Evolutionary conservation across 35 echinoderm and acorn worm genomes (phyloP), one percentile per base, ranked within the genome.

Genomic region (Apostichopus californicus): DNA sequence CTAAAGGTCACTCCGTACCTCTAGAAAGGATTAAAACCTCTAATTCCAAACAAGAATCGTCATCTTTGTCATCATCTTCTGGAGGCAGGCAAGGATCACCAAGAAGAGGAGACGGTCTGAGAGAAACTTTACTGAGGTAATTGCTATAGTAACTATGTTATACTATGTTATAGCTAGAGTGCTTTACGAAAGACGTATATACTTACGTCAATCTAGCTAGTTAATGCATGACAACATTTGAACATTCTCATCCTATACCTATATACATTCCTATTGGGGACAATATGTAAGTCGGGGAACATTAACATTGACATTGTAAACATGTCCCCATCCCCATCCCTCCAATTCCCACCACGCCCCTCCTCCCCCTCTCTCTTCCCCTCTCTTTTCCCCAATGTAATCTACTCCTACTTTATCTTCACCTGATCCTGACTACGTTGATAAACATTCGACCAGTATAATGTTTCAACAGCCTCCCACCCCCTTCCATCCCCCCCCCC

Each of bases 71-170:
- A 24, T 5, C 66, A 15, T 68, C n/a, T 9, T 71, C 86, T 8
- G 59, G 80, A 15, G 64, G 58, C 22, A 64, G 17, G 21, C 11
- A 68, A 18, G 64, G 80, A 55, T 23, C 86, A 18, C 77, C 68
- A 73, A 90, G 77, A n/a, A 90, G 88, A 52, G 88, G 66, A 54
- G 88, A 90, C 55, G 83, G 83, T 15, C 15, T 90, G 12, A 90
- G 88, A 56, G 88, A 90, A 52, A 57, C 88, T 15, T 90, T 90
- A 26, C 68, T 90, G 6, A 90, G 88, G 88, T 90, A 90, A 90
- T 17, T 23, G 46, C 26, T 28, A 28, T 28, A 28, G 26, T 46
- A 46, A 46, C 34, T 46, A 46, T 46, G 0, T 46, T 46, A 46
- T 46, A 46, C 28, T 34, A 34, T 34, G 2, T 46, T 46, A 46